Conservation (phyloP, 2,797 vertebrate species). For the Thaleichthys pacificus region DNA sequence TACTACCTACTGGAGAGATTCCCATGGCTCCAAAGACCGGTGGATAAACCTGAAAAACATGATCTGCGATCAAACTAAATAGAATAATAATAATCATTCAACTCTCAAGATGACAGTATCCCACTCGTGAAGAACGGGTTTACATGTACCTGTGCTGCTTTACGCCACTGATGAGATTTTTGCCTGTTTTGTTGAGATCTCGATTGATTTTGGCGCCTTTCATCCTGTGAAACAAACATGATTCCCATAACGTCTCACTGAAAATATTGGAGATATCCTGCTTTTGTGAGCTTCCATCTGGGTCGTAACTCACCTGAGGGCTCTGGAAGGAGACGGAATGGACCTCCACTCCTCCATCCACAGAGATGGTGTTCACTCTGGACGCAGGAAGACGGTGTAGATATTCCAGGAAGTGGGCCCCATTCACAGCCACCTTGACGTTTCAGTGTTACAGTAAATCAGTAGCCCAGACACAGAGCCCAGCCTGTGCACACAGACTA, state of each 20-base stretch:
- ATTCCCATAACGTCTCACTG: too few relatives aligned
- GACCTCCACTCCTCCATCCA: conserved; percentile 50
- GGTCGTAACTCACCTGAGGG: conserved; percentile 31
- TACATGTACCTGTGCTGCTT: not conserved
- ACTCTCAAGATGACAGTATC: not conserved
- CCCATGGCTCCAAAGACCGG: not conserved
- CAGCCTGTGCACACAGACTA: not conserved
- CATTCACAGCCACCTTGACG: conserved; percentile 63
- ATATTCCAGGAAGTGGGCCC: conserved; percentile 57
- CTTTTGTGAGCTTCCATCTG: too few relatives aligned
- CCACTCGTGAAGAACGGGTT: too few relatives aligned
- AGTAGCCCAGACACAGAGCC: too few relatives aligned
- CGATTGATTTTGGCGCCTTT: not conserved
- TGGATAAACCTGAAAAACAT: not conserved
- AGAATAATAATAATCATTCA: not conserved
- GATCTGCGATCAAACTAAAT: not conserved
- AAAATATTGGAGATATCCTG: too few relatives aligned
- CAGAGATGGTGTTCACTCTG: conserved; percentile 45
- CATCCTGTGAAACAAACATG: not conserved
- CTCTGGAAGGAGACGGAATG: conserved; percentile 57
- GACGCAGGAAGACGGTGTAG: conserved; percentile 60
- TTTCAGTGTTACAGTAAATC: not conserved
- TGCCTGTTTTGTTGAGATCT: not conserved
- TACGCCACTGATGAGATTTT: not conserved
- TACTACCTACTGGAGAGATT: not conserved